Base-by-base conservation (phyloP, 2,113 vertebrate genomes). In the Istiophorus platypterus region DNA sequence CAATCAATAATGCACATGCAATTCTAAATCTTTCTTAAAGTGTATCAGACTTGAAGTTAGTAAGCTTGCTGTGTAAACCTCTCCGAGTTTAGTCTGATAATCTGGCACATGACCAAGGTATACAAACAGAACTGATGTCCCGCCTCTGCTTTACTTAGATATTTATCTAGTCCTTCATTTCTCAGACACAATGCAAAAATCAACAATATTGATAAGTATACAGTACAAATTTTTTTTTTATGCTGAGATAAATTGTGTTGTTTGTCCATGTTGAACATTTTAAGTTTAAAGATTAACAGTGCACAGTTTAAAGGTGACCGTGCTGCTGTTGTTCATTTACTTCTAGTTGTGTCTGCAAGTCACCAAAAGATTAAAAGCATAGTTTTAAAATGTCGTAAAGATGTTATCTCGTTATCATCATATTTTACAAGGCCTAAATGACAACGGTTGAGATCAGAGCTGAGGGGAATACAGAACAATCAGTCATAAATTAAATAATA, bases 361-460 rank as follows among this genome's bases (percentile, higher is more conserved):
- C 26, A 61, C 76, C 73, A n/a, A 27, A 59, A 27, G 47, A 24
- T 51, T 42, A 22, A 5, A 65, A 0, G 17, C 18, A 61, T 63
- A 11, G 4, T 59, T 81, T 90, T 81, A 89, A 83, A 0, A 18
- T 42, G 11, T 27, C 59, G 69, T 84, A 86, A 90, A 88, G 7
- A 8, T 1, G n/a, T 0, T 58, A 59, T 81, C 65, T 31, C n/a
- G 27, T 22, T 18, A 59, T 74, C 61, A 69, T 12, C 37, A 61
- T 12, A 51, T 17, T 22, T 69, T 3, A 42, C 1, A 2, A 39
- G 27, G 29, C 11, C n/a, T 29, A 63, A 22, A 4, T 5, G 0
- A 56, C 6, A 41, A 12, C 1, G 10, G 0, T 15, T 61, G 7
- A 63, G 57, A 80, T 41, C 65, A 17, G 3, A 75, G 2, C 57